These are phyloP conservation scores for Microtus montanus DNA, from an alignment of 2,113 vertebrate species.

Conservation along the genomic window DNA sequence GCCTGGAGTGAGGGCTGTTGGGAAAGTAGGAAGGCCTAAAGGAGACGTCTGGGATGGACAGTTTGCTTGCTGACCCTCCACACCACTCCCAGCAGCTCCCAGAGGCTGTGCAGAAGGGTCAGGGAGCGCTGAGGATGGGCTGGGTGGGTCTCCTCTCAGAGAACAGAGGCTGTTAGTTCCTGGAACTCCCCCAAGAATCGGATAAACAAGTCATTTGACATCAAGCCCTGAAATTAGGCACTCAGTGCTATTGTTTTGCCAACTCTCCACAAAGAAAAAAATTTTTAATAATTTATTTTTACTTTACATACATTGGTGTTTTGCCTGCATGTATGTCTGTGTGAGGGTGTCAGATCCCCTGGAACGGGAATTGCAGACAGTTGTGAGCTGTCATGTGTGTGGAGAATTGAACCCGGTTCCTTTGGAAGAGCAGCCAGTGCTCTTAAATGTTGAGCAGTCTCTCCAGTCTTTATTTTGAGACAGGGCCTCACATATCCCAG, in stretches of 20 bases:
- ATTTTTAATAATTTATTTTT: background rate
- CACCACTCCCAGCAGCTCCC: background rate
- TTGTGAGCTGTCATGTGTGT: background rate
- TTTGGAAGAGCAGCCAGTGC: background rate
- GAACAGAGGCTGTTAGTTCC: background rate
- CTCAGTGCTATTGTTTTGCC: background rate
- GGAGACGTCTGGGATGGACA: slow-evolving; percentile 5
- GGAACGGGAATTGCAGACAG: background rate
- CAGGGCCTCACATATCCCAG: background rate
- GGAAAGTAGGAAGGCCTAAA: background rate
- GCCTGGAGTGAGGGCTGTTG: background rate
- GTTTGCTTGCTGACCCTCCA: background rate
- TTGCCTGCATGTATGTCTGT: background rate
- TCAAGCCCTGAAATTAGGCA: background rate
- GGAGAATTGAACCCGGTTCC: background rate
- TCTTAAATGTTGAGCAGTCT: background rate
- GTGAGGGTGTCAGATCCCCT: background rate
- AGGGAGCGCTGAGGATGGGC: background rate
- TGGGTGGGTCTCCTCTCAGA: background rate
- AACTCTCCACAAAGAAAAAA: background rate
- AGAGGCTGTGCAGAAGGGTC: background rate
- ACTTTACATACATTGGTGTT: background rate
- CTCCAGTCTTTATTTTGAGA: background rate
- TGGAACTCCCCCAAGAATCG: background rate
- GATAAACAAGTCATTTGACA: background rate